These are phyloP conservation scores for Phaonia tiefii DNA, from an alignment of 2,888 invertebrate species.

Conservation along the genomic window DNA sequence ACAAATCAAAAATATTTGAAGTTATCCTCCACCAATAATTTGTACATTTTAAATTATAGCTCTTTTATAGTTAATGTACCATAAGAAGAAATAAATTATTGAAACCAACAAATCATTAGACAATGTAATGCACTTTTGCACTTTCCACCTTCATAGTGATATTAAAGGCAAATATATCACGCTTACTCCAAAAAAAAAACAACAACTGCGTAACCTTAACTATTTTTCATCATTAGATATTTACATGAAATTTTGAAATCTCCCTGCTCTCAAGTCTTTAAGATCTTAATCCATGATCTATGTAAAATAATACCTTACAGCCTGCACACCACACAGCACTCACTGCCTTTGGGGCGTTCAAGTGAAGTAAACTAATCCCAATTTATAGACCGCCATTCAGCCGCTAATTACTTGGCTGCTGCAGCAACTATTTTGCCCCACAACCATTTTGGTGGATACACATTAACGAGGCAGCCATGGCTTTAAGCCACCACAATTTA, in stretches of 20 bases:
- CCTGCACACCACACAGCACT: background rate
- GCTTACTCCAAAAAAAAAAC: too few relatives aligned
- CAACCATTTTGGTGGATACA: constrained; percentile 15
- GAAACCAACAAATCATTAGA: too few relatives aligned
- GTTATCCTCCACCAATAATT: too few relatives aligned
- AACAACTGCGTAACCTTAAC: too few relatives aligned
- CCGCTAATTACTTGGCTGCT: constrained; percentile 31
- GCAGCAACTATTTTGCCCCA: constrained; percentile 11
- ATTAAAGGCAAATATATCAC: too few relatives aligned
- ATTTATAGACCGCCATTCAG: constrained; percentile 24
- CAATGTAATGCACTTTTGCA: too few relatives aligned
- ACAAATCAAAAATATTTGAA: too few relatives aligned
- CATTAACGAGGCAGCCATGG: constrained; percentile 30
- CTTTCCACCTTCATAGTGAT: too few relatives aligned
- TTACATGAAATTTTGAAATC: background rate
- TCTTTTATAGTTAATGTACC: too few relatives aligned
- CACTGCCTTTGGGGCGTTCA: constrained; percentile 19
- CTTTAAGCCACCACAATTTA: constrained; percentile 54
- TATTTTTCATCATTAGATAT: constrained; percentile 35
- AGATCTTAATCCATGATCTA: constrained; percentile 1
- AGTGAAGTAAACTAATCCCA: constrained; percentile 28
- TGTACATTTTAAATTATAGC: too few relatives aligned
- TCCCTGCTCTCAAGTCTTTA: background rate
- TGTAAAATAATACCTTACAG: background rate
- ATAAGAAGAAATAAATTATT: too few relatives aligned